Base-by-base conservation (phyloP, 1,140 invertebrate species). In the Drosophila tropicalis region DNA sequence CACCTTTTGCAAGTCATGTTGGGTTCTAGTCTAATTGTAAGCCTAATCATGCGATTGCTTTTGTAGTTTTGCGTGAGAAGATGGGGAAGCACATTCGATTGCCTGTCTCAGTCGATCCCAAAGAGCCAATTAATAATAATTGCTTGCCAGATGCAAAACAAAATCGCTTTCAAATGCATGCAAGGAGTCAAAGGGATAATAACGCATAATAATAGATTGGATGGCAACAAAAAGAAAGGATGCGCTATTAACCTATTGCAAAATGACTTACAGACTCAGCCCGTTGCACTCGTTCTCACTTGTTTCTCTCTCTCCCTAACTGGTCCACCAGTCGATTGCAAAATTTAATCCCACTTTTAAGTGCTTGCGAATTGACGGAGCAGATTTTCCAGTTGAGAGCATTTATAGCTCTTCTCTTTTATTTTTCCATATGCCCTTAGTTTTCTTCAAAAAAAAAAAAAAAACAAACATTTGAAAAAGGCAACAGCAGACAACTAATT, bases 81-180 rank as follows among this genome's bases (percentile, higher is more conserved):
- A 29, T 29, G 5, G 6, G 6, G 29, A 36, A 36, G 5, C 12
- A 9, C 34, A 36, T 36, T 36, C 10, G 89, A 84, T 84, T 89
- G 84, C 73, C 22, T 15, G 9, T 9, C 3, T 3, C 9, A 51
- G 9, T 36, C 32, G 72, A 67, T 69, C 72, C 83, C 80, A 80
- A 83, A 89, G 77, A 70, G 74, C 77, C 84, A 89, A 84, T 89
- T 89, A 89, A 83, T 89, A 89, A 84, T 89, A 89, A 89, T 89
- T 89, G 84, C 84, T 87, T 87, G 87, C 83, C 84, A 87, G 83
- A 87, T 87, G 82, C 70, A 67, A 68, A 72, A 86, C 82, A 79
- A 67, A 60, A 61, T 55, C 57, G 57, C 56, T 67, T 54, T 57
- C 15, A 62, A 75, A n/a, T 19, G 34, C 39, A n/a, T 29, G 15